phyloP scores from a whole-genome alignment of 2,888 invertebrate genomes.

The Coecobrya sp. region DNA sequence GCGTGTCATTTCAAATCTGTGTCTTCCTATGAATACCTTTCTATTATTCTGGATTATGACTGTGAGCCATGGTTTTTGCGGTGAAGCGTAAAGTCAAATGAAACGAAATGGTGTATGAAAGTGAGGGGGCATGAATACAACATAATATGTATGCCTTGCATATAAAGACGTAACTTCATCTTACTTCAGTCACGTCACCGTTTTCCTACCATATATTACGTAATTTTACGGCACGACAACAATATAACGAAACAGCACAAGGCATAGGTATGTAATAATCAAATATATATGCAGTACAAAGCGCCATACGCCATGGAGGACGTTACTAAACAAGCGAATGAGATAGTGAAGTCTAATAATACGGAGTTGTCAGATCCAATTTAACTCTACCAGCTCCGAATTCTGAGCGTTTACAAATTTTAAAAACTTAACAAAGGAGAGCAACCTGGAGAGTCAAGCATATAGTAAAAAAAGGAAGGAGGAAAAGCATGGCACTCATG shows the following conservation, averaged over 20 bases:
- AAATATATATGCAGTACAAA: slow-evolving; percentile 28
- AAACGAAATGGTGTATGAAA: slow-evolving; percentile 48
- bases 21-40: slow-evolving; percentile 56
- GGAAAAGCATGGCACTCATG: not conserved
- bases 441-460: not conserved
- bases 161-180: not conserved
- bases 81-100: slow-evolving; percentile 33
- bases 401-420: slow-evolving; percentile 39
- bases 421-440: slow-evolving; percentile 15
- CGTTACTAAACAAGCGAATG: not conserved
- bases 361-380: slow-evolving; percentile 26
- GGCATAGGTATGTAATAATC: slow-evolving; percentile 16
- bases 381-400: not conserved
- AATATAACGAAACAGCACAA: slow-evolving; percentile 32
- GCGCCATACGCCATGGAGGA: not conserved
- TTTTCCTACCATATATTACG: slow-evolving; percentile 8
- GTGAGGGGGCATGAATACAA: not conserved
- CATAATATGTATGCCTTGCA: not conserved
- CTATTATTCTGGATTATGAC: slow-evolving; percentile 69
- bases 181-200: not conserved
- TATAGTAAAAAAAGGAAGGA: not conserved
- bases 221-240: slow-evolving; percentile 63
- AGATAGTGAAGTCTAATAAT: not conserved
- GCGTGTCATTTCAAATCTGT: slow-evolving; percentile 51
- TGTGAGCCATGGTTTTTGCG: slow-evolving; percentile 66